phyloP scores from a whole-genome alignment of 2,888 invertebrate genomes.

The Leptinotarsa rubiginosa region DNA sequence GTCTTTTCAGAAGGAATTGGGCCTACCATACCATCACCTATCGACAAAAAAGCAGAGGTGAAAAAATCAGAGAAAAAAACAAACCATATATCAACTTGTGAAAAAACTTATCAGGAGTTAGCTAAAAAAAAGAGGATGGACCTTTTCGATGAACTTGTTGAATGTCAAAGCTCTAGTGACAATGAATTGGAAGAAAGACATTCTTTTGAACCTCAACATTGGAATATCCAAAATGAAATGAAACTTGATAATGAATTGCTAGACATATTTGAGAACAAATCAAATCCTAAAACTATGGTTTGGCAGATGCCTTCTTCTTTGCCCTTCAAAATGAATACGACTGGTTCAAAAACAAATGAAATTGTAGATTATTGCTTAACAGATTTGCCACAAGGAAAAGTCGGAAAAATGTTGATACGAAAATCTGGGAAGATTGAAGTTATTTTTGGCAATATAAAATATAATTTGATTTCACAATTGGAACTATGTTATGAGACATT shows the following conservation, averaged over 20 bases:
- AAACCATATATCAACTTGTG: conserved; percentile 49
- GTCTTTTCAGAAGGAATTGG: conserved; percentile 45
- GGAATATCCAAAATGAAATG: conserved; percentile 32
- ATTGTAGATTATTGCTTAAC: conserved; percentile 32
- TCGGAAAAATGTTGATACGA: conserved; percentile 43
- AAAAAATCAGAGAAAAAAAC: conserved; percentile 37
- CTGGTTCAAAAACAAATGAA: conserved; percentile 21
- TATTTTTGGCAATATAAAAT: conserved; percentile 39
- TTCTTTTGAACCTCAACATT: conserved; percentile 32
- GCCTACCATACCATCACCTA: conserved; percentile 15
- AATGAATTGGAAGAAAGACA: conserved; percentile 37
- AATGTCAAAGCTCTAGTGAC: conserved; percentile 17
- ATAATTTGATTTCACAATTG: conserved; percentile 35
- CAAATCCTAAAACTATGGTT: conserved; percentile 55
- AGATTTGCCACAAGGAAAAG: conserved; percentile 43
- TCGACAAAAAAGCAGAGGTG: background rate
- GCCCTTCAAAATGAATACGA: conserved; percentile 42
- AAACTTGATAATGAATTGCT: conserved; percentile 22
- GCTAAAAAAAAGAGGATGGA: conserved; percentile 25
- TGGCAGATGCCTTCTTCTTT: conserved; percentile 63
- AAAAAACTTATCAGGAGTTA: conserved; percentile 35
- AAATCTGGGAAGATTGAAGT: conserved; percentile 46
- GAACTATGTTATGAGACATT: conserved; percentile 38
- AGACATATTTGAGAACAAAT: conserved; percentile 42
- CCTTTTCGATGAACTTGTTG: too few relatives aligned